These are phyloP conservation scores for Montipora sp. DNA, from an alignment of 64 coral and sea anemone genomes.

Conservation along the genomic window DNA sequence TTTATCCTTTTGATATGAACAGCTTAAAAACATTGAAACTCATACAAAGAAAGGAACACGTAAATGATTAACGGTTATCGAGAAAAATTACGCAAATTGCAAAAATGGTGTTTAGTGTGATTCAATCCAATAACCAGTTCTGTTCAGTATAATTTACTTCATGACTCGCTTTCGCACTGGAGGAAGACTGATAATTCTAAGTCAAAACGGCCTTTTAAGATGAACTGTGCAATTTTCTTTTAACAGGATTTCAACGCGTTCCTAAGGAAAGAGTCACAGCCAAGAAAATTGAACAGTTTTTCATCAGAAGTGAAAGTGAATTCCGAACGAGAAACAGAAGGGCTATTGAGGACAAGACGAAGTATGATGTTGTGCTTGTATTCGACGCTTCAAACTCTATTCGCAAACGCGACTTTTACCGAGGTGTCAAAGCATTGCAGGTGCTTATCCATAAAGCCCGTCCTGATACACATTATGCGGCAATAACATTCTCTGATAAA, in stretches of 20 bases:
- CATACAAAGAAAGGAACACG: no score
- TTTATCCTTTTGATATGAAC: no score
- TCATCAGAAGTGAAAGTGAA: neutral
- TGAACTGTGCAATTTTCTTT: neutral
- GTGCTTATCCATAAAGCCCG: constrained; percentile 23
- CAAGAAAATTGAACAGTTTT: constrained; percentile 44
- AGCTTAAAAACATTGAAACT: no score
- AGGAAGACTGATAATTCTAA: no score
- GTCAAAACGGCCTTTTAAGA: no score
- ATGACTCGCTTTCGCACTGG: no score
- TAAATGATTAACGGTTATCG: no score
- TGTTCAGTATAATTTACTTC: no score
- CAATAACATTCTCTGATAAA: constrained; percentile 37
- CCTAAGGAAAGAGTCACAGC: constrained; percentile 22
- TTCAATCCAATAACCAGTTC: no score
- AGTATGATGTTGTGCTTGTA: constrained; percentile 44
- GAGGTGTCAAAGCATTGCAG: constrained; percentile 45
- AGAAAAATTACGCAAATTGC: no score
- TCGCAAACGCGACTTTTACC: constrained; percentile 32
- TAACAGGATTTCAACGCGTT: constrained; percentile 15
- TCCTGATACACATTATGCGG: constrained; percentile 25
- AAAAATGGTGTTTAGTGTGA: no score
- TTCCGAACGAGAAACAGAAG: neutral
- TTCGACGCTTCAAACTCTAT: constrained; percentile 68
- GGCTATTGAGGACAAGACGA: neutral